Evolutionary conservation across 2,888 invertebrate genomes (phyloP).

Genomic region (Maniola hyperantus): DNA sequence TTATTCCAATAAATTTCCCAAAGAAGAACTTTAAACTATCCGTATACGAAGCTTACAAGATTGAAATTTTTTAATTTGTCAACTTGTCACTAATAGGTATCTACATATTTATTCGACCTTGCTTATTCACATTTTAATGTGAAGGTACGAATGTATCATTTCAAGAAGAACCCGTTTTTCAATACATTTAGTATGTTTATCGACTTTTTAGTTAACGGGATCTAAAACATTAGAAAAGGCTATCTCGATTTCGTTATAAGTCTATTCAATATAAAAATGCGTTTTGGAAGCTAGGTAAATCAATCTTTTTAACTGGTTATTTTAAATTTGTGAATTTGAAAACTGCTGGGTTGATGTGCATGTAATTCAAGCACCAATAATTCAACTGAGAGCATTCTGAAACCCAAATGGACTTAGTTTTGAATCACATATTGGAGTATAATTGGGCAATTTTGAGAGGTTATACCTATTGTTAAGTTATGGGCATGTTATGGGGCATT

Average conservation of each 20-base stretch:
- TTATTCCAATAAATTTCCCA: neutral
- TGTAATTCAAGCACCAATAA: neutral
- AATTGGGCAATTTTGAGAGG: neutral
- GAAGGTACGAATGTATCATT: slow-evolving; percentile 9
- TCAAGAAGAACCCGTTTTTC: slow-evolving; percentile 8
- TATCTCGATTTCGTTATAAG: slow-evolving; percentile 1
- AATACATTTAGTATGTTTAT: slow-evolving; percentile 14
- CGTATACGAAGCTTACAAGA: neutral
- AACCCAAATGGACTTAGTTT: neutral
- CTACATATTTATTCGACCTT: slow-evolving; percentile 21
- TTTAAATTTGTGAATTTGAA: slow-evolving; percentile 1
- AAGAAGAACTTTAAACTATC: neutral
- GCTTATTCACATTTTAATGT: slow-evolving; percentile 13
- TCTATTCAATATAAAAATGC: neutral
- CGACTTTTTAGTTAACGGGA: slow-evolving; percentile 14
- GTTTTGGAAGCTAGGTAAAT: slow-evolving; percentile 6
- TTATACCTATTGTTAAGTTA: too few species aligned
- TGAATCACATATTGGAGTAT: neutral
- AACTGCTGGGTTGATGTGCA: neutral
- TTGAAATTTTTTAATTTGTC: neutral
- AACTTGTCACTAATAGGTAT: neutral
- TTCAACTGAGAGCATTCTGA: neutral
- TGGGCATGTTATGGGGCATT: too few species aligned
- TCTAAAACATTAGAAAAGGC: neutral
- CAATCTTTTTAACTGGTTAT: slow-evolving; percentile 2